Conservation (phyloP, 2,888 invertebrate species). For the Agonum fuliginosum region DNA sequence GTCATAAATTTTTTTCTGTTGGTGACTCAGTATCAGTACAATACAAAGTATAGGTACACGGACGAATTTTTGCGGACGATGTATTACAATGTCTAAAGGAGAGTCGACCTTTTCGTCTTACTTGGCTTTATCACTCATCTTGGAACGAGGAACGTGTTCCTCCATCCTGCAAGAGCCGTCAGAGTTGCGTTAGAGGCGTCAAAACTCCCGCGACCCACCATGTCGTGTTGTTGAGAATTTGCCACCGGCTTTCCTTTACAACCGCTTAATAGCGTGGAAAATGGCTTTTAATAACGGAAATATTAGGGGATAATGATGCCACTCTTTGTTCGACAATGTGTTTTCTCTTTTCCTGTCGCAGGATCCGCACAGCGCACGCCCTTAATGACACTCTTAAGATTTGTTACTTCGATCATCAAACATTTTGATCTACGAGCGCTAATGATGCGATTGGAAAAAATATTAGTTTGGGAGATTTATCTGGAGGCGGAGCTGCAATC, state of each 20-base stretch:
- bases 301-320: conserved; percentile 56
- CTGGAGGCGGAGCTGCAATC: neutral
- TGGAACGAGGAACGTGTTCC: no score
- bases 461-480: neutral
- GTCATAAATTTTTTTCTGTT: no score
- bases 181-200: conserved; percentile 43
- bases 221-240: conserved; percentile 37
- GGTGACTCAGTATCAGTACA: no score
- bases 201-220: conserved; percentile 16
- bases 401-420: conserved; percentile 4
- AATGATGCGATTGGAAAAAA: conserved; percentile 6
- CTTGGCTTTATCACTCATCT: conserved; percentile 31
- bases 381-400: conserved; percentile 42
- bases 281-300: conserved; percentile 57
- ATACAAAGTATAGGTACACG: no score
- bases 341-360: conserved; percentile 12
- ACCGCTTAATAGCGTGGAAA: conserved; percentile 54
- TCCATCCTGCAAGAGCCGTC: no score
- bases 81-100: no score
- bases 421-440: conserved; percentile 5
- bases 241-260: conserved; percentile 47
- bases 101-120: neutral
- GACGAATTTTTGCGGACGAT: no score
- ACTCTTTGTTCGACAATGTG: conserved; percentile 52
- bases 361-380: neutral